A percentile compares a stretch with the other conserved stretches of the same genome.
Conservation (phyloP, 2,888 invertebrate genomes). For the Metopia argyrocephala region DNA sequence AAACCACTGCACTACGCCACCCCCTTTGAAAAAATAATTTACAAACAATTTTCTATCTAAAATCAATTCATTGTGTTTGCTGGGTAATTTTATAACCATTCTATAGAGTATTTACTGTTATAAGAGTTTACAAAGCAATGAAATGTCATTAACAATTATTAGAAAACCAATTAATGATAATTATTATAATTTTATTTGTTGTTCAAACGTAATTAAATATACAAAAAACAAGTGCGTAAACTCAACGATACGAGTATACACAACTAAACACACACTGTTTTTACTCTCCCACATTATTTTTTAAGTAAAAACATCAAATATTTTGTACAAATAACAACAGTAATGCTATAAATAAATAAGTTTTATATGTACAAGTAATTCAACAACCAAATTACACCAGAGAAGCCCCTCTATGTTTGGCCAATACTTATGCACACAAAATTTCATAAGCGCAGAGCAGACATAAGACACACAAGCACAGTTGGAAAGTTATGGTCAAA, state of each 20-base stretch:
- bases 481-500: not conserved
- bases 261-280: not conserved
- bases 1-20: too few relatives aligned
- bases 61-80: too few relatives aligned
- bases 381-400: too few relatives aligned
- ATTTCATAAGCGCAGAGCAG: not conserved
- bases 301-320: not conserved
- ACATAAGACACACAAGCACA: not conserved
- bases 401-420: too few relatives aligned
- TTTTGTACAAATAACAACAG: not conserved
- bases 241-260: not conserved
- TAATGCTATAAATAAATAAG: not conserved
- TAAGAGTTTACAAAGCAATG: slow-evolving; percentile 23
- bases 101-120: too few relatives aligned
- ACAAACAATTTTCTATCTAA: too few relatives aligned
- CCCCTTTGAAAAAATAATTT: too few relatives aligned
- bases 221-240: too few relatives aligned
- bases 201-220: slow-evolving; percentile 43
- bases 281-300: not conserved
- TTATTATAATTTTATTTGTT: slow-evolving; percentile 51
- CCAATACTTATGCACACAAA: not conserved
- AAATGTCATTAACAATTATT: slow-evolving; percentile 56
- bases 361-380: not conserved
- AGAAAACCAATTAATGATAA: slow-evolving; percentile 59
- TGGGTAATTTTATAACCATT: too few relatives aligned